Conservation (phyloP, 2,888 invertebrate genomes). For the Buathra laborator region DNA sequence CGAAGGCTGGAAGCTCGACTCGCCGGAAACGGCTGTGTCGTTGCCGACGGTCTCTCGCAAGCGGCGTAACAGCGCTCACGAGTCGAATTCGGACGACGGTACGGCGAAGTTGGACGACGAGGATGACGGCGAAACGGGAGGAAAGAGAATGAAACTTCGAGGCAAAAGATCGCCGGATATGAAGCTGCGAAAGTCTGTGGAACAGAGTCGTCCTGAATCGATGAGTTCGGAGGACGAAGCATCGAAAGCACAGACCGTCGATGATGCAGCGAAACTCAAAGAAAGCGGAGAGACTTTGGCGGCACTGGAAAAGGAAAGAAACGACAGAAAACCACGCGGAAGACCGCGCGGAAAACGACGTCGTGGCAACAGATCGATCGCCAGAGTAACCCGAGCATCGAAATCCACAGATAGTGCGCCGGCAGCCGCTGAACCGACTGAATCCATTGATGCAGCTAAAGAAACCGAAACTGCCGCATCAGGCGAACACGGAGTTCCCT, state of each 20-base stretch:
- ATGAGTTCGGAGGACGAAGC: constrained; percentile 82
- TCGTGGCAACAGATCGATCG: constrained; percentile 73
- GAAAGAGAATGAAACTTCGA: constrained; percentile 81
- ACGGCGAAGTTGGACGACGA: constrained; percentile 84
- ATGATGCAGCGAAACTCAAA: constrained; percentile 57
- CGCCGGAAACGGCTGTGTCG: constrained; percentile 47
- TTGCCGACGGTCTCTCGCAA: constrained; percentile 76
- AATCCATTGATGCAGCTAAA: constrained; percentile 56
- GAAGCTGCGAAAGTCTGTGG: constrained; percentile 80
- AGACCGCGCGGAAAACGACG: constrained; percentile 75
- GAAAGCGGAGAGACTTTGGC: constrained; percentile 72
- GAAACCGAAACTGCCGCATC: background rate
- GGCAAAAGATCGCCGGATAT: constrained; percentile 79
- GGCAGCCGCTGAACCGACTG: constrained; percentile 57
- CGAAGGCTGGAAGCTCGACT: constrained; percentile 81
- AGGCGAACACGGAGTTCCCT: background rate
- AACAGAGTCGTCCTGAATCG: constrained; percentile 80
- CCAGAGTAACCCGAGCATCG: constrained; percentile 53
- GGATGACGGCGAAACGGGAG: constrained; percentile 77
- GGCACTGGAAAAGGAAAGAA: constrained; percentile 72
- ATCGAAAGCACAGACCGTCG: constrained; percentile 40
- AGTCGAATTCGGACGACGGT: constrained; percentile 84
- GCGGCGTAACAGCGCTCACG: constrained; percentile 79
- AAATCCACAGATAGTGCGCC: constrained; percentile 68
- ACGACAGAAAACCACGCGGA: constrained; percentile 68